phyloP scores from a whole-genome alignment of 1,140 invertebrate species.

The Lordiphosa stackelbergi region DNA sequence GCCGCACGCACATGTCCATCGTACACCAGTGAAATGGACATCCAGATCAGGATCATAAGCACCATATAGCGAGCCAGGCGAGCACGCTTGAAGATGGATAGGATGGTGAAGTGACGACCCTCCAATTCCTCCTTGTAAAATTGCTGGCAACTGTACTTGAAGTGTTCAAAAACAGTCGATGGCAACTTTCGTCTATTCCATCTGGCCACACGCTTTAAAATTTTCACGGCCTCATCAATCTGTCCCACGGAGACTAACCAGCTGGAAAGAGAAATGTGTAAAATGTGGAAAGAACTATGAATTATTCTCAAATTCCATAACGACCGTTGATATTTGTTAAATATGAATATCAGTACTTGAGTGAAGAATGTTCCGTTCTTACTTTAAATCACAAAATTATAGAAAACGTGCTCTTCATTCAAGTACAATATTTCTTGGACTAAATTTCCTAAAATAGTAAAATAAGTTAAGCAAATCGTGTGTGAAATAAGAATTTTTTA shows the following conservation, averaged over 20 bases:
- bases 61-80: constrained; percentile 84
- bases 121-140: constrained; percentile 83
- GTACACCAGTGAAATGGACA: constrained; percentile 90
- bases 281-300: too few species aligned
- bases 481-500: background rate
- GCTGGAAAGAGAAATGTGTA: constrained; percentile 67
- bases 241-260: constrained; percentile 91
- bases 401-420: too few species aligned
- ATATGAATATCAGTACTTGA: too few species aligned
- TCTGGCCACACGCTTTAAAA: constrained; percentile 86
- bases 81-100: constrained; percentile 86
- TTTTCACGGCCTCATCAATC: constrained; percentile 85
- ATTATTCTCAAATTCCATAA: background rate
- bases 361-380: too few species aligned
- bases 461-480: too few species aligned
- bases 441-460: too few species aligned
- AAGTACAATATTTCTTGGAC: too few species aligned
- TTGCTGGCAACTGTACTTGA: constrained; percentile 77
- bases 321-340: too few species aligned
- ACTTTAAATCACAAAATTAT: too few species aligned
- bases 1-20: constrained; percentile 92
- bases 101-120: constrained; percentile 83
- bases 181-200: constrained; percentile 86
- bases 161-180: constrained; percentile 84
- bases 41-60: constrained; percentile 89